Conservation (phyloP, 2,888 invertebrate species). For the Stenolophus ochropezus region DNA sequence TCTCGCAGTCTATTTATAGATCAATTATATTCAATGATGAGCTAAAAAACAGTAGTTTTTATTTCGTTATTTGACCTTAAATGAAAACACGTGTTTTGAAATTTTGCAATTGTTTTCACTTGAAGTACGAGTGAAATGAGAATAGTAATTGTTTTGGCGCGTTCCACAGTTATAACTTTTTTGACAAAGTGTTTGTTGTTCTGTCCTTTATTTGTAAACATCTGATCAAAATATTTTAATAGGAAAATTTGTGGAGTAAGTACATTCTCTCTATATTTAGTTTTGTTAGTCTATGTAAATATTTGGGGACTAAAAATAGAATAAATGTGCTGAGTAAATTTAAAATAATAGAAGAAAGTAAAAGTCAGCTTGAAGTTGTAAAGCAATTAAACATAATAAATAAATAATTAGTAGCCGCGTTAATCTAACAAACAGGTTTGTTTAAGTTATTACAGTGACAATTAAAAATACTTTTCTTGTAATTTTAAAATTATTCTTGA, state of each 20-base stretch:
- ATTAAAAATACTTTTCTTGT: too few relatives aligned
- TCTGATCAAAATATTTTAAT: neutral
- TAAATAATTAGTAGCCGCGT: too few relatives aligned
- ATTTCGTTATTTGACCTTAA: slow-evolving; percentile 8
- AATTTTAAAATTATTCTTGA: too few relatives aligned
- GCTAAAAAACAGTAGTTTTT: neutral
- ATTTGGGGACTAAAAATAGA: neutral
- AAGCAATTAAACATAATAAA: too few relatives aligned
- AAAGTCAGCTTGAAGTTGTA: too few relatives aligned
- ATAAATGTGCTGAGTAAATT: neutral
- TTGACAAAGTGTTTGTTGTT: too few relatives aligned
- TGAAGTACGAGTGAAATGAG: neutral
- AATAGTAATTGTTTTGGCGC: neutral
- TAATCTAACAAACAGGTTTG: too few relatives aligned
- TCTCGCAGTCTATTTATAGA: slow-evolving; percentile 1
- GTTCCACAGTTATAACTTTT: neutral
- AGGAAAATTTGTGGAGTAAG: neutral
- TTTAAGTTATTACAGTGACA: too few relatives aligned
- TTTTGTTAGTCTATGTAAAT: neutral
- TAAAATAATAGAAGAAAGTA: neutral
- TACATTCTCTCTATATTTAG: neutral
- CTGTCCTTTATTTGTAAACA: too few relatives aligned
- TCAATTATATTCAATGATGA: neutral
- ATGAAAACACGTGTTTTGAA: neutral
- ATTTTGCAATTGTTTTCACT: slow-evolving; percentile 9